These are phyloP conservation scores for Mongoloraphidia duomilia DNA, from an alignment of 2,888 invertebrate genomes.

Conservation along the genomic window DNA sequence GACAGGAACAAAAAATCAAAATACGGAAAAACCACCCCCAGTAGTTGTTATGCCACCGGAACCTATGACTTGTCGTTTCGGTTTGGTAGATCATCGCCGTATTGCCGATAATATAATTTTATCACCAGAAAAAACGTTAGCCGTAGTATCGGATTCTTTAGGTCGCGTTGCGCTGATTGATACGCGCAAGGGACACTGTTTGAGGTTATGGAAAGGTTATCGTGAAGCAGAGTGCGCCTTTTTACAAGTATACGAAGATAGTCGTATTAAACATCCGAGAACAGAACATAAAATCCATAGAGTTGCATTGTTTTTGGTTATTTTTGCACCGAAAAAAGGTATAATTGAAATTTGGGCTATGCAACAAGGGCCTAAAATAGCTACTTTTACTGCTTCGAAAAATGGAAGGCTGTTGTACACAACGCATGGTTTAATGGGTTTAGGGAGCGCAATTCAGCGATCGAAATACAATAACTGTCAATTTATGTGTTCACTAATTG, in stretches of 20 bases:
- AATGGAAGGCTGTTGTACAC: conserved; percentile 67
- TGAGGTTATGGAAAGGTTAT: conserved; percentile 91
- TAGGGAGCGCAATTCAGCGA: conserved; percentile 38
- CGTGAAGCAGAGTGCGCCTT: conserved; percentile 92
- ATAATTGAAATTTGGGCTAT: conserved; percentile 86
- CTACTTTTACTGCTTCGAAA: conserved; percentile 81
- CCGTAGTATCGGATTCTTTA: conserved; percentile 70
- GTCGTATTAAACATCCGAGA: conserved; percentile 22
- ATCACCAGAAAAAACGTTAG: conserved; percentile 66
- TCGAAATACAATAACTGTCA: conserved; percentile 44
- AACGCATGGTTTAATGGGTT: conserved; percentile 67
- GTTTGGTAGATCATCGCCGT: conserved; percentile 65
- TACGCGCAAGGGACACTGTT: conserved; percentile 57
- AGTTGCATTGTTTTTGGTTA: conserved; percentile 69
- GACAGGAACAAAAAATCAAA: conserved; percentile 34
- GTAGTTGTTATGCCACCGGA: conserved; percentile 47
- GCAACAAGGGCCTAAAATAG: conserved; percentile 79
- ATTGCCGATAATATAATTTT: conserved; percentile 59
- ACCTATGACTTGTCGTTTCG: conserved; percentile 62
- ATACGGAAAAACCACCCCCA: conserved; percentile 26
- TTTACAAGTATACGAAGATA: conserved; percentile 64
- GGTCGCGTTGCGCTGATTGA: conserved; percentile 83
- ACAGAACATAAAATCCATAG: conserved; percentile 18
- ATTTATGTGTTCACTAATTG: conserved; percentile 65
- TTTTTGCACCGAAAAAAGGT: conserved; percentile 86